These are phyloP conservation scores for Neodiprion virginianus DNA, from an alignment of 1,140 invertebrate genomes.

Conservation along the genomic window DNA sequence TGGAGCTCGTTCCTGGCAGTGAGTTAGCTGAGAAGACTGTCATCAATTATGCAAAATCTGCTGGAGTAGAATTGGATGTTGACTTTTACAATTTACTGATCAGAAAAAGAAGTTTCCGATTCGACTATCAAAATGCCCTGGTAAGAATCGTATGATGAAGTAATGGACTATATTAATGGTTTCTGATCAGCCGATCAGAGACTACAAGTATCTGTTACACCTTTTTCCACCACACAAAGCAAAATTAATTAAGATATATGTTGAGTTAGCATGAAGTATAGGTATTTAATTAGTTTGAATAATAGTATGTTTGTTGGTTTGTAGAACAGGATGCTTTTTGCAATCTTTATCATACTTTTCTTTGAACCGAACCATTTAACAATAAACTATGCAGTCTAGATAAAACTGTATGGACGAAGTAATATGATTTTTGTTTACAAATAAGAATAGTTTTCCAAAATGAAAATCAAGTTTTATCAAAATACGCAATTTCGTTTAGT, in stretches of 20 bases:
- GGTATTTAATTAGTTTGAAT: no score
- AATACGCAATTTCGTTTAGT: no score
- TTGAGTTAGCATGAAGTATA: not conserved
- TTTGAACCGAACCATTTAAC: no score
- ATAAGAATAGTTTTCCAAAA: not conserved
- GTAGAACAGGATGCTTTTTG: conserved; percentile 1
- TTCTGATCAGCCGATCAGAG: not conserved
- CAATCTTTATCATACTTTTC: no score
- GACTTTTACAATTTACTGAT: conserved; percentile 89
- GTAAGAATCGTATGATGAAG: conserved; percentile 58
- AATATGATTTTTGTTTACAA: no score
- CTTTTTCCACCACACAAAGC: not conserved
- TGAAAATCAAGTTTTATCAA: conserved; percentile 10
- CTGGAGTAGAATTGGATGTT: conserved; percentile 71
- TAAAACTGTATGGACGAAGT: no score
- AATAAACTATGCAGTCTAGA: no score
- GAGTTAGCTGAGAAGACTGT: conserved; percentile 68
- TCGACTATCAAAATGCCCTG: conserved; percentile 71
- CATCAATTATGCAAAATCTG: conserved; percentile 63
- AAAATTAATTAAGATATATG: conserved; percentile 18
- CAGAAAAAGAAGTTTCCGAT: conserved; percentile 74
- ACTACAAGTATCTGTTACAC: not conserved
- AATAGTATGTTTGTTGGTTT: no score
- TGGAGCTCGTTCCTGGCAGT: conserved; percentile 74
- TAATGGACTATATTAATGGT: conserved; percentile 10